Conservation (phyloP, 30 jellyfish, hydroid and myxozoan genomes). For the Nemopilema nomurai region DNA sequence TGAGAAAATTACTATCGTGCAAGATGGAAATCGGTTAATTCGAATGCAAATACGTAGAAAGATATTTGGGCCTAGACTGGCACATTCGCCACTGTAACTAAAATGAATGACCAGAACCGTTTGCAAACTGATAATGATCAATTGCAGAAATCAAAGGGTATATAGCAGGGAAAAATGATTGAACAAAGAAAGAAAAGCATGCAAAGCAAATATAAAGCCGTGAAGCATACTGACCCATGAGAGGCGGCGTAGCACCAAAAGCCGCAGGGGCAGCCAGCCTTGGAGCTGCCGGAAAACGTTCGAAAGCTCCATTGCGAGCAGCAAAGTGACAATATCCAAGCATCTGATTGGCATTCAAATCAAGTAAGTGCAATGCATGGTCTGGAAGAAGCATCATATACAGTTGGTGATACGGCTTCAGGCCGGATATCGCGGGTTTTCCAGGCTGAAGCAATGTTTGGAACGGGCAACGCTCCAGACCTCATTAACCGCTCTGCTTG, state of each 20-base stretch:
- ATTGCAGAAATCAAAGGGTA: not conserved
- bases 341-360: conserved; percentile 14
- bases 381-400: conserved; percentile 44
- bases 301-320: conserved; percentile 9
- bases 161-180: not conserved
- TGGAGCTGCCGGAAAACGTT: conserved; percentile 18
- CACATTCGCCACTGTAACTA: too few relatives aligned
- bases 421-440: not conserved
- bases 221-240: conserved; percentile 42
- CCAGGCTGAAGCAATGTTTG: conserved; percentile 27
- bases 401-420: not conserved
- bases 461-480: conserved; percentile 20
- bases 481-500: conserved; percentile 44
- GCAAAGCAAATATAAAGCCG: not conserved
- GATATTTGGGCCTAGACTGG: too few relatives aligned
- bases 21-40: too few relatives aligned
- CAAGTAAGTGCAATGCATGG: conserved; percentile 12
- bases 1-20: too few relatives aligned
- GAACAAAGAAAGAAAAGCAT: not conserved
- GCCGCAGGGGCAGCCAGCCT: conserved; percentile 55
- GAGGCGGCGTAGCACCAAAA: conserved; percentile 28
- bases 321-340: conserved; percentile 29
- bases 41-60: too few relatives aligned
- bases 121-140: too few relatives aligned
- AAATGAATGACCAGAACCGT: too few relatives aligned